Conservation (phyloP, 2,888 invertebrate species). For the Eubasilissa splendida region DNA sequence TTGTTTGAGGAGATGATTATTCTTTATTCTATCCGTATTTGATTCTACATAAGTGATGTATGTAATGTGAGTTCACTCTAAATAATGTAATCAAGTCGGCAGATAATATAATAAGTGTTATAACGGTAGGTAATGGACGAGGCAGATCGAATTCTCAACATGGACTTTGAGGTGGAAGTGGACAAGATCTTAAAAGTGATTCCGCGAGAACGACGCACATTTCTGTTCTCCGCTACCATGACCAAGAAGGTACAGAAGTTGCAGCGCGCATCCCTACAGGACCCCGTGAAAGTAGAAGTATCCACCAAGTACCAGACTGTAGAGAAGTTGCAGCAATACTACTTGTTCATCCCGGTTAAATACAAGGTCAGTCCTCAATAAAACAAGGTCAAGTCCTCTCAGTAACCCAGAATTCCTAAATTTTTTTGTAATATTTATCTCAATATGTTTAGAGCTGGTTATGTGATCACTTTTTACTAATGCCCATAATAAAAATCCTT, state of each 20-base stretch:
- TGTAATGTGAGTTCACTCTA: too few relatives aligned
- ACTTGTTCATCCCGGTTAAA: constrained; percentile 95
- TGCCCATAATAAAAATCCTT: too few relatives aligned
- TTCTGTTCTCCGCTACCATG: constrained; percentile 99
- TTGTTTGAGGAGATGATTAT: too few relatives aligned
- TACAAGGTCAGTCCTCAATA: constrained; percentile 80
- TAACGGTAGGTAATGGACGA: constrained; percentile 92
- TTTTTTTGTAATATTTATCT: too few relatives aligned
- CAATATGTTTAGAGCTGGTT: too few relatives aligned
- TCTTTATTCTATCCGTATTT: too few relatives aligned
- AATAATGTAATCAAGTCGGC: too few relatives aligned
- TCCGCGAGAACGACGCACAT: constrained; percentile 92
- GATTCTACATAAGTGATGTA: too few relatives aligned
- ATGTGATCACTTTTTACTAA: too few relatives aligned
- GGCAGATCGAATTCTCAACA: constrained; percentile 98
- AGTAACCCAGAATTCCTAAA: not conserved
- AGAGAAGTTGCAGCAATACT: constrained; percentile 94
- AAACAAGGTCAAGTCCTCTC: not conserved
- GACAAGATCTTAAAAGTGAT: constrained; percentile 94
- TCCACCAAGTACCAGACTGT: constrained; percentile 98
- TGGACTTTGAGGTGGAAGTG: constrained; percentile 99
- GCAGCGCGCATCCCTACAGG: constrained; percentile 93
- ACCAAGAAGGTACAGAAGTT: constrained; percentile 97
- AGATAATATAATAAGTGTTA: too few relatives aligned
- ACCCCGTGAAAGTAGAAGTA: constrained; percentile 97